These are phyloP conservation scores for Channallabes apus DNA, from an alignment of 2,797 vertebrate species.

Conservation along the genomic window DNA sequence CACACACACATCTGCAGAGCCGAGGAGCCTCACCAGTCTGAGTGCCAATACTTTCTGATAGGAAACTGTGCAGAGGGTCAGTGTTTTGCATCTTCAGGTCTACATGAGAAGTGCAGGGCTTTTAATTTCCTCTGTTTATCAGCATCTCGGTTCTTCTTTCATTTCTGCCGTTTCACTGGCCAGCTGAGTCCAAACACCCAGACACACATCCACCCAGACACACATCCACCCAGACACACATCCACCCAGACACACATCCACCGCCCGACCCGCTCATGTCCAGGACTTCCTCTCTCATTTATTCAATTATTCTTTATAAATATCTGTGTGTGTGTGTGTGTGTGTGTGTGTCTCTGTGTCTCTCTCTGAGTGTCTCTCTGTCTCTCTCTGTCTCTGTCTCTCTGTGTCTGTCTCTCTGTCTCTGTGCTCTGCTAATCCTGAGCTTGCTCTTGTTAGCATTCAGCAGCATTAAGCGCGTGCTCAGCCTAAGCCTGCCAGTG, in stretches of 20 bases:
- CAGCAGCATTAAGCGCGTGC: constrained; percentile 44
- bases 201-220: too few relatives aligned
- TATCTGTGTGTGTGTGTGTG: too few relatives aligned
- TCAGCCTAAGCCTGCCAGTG: constrained; percentile 38
- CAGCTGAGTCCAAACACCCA: neutral
- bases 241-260: neutral
- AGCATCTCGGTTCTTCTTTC: constrained; percentile 24
- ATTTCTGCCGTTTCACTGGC: neutral
- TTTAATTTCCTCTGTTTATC: neutral
- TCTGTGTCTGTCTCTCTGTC: constrained; percentile 10
- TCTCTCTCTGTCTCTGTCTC: neutral
- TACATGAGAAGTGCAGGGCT: neutral
- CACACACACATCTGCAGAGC: constrained; percentile 6
- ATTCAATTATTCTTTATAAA: neutral
- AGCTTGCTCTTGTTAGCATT: constrained; percentile 48
- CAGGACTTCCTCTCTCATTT: constrained; percentile 23
- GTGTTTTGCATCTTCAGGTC: neutral
- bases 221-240: too few relatives aligned
- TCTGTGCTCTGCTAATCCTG: constrained; percentile 39
- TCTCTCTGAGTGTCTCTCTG: too few relatives aligned
- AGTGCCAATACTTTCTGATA: neutral
- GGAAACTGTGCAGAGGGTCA: neutral
- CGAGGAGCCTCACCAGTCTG: neutral
- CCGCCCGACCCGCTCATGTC: neutral
- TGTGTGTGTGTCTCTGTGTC: too few relatives aligned